phyloP scores from a whole-genome alignment of 2,113 vertebrate species.

The Crocuta crocuta region DNA sequence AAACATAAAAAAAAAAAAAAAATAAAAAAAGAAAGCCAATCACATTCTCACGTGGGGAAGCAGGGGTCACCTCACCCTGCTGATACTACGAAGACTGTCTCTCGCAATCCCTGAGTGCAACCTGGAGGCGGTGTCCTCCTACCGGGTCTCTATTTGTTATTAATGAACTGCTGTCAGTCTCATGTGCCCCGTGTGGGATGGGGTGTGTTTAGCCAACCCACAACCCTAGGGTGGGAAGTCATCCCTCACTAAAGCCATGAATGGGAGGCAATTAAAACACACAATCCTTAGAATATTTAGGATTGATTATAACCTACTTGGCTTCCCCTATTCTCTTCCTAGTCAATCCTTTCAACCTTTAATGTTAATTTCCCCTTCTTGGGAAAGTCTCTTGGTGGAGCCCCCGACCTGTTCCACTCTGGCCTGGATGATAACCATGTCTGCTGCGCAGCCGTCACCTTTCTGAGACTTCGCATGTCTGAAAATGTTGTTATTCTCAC shows the following conservation, averaged over 20 bases:
- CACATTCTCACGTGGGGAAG: neutral
- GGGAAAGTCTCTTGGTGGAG: neutral
- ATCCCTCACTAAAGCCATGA: neutral
- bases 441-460: neutral
- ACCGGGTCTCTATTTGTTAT: neutral
- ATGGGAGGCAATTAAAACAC: neutral
- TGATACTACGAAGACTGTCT: neutral
- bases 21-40: neutral
- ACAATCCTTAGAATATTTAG: neutral
- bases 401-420: neutral
- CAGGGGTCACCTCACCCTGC: neutral
- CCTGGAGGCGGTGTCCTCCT: neutral
- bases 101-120: rapidly evolving
- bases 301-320: neutral
- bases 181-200: neutral
- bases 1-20: neutral
- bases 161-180: neutral
- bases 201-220: neutral
- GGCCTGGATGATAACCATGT: neutral
- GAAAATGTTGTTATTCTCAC: conserved; percentile 49
- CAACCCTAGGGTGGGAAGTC: neutral
- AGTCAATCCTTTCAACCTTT: neutral
- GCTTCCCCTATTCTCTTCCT: neutral
- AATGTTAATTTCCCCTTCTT: neutral
- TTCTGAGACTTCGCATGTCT: conserved; percentile 6